Percentiles rank a stretch among this genome's conserved stretches.
These are phyloP conservation scores for Rhombomys opimus DNA, from an alignment of 2,113 vertebrate species.

Conservation along the genomic window DNA sequence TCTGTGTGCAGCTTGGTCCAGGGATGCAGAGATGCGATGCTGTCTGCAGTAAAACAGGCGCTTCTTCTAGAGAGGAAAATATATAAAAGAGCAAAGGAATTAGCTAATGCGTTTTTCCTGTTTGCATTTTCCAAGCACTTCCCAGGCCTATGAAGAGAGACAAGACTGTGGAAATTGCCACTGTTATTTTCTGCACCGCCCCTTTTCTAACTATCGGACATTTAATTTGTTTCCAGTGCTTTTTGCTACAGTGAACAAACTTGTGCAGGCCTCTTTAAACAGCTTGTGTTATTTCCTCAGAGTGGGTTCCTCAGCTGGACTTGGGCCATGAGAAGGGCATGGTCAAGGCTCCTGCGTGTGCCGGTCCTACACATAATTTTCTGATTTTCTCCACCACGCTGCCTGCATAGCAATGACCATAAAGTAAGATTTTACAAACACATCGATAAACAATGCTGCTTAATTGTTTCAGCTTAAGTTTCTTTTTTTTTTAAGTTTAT, in stretches of 20 bases:
- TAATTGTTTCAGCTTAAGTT: slow-evolving; percentile 9
- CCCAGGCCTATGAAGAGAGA: not conserved
- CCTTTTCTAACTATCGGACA: not conserved
- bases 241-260: not conserved
- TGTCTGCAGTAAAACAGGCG: not conserved
- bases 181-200: not conserved
- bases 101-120: not conserved
- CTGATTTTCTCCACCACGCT: not conserved
- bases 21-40: not conserved
- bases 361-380: not conserved
- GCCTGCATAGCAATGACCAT: not conserved
- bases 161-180: not conserved
- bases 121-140: not conserved
- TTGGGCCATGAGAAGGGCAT: not conserved
- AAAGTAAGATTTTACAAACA: not conserved
- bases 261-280: not conserved
- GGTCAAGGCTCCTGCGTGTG: not conserved
- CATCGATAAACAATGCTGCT: not conserved
- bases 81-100: not conserved
- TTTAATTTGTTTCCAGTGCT: slow-evolving; percentile 18
- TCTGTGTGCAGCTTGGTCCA: not conserved
- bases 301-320: not conserved
- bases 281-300: slow-evolving; percentile 14
- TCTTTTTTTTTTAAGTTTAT: not conserved
- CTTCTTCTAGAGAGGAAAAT: slow-evolving; percentile 12